These are phyloP conservation scores for Sitophilus oryzae DNA, from an alignment of 1,140 invertebrate species.

Conservation along the genomic window DNA sequence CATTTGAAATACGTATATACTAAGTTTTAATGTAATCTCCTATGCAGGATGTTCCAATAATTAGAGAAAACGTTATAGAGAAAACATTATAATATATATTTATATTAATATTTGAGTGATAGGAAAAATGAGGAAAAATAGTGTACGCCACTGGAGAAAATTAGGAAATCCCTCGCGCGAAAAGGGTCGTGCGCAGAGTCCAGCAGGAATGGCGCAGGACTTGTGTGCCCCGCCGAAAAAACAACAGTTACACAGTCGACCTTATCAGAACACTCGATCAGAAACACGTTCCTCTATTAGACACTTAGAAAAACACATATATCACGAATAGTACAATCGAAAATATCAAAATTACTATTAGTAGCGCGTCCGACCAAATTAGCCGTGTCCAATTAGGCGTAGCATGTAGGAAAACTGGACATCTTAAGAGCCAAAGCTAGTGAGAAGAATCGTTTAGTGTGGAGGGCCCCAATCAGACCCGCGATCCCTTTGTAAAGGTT, in stretches of 20 bases:
- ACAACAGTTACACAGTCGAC: constrained; percentile 21
- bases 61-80: no score
- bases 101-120: no score
- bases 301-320: constrained; percentile 15
- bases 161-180: constrained; percentile 3
- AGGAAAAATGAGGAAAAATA: background rate
- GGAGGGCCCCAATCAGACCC: constrained; percentile 36
- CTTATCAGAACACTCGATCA: constrained; percentile 15
- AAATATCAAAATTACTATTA: constrained; percentile 25
- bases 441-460: constrained; percentile 29
- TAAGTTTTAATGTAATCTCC: no score
- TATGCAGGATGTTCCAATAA: no score
- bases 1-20: no score
- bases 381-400: constrained; percentile 11
- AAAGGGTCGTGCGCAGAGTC: constrained; percentile 19
- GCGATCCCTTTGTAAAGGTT: constrained; percentile 43
- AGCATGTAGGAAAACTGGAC: constrained; percentile 13
- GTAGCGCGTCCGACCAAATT: constrained; percentile 15
- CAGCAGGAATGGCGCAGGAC: constrained; percentile 17
- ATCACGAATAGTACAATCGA: constrained; percentile 30
- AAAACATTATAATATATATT: no score
- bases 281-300: constrained; percentile 8
- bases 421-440: background rate
- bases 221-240: constrained; percentile 15
- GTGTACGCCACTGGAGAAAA: background rate